Conservation (phyloP, 2,888 invertebrate species). For the Podabrus alpinus region DNA sequence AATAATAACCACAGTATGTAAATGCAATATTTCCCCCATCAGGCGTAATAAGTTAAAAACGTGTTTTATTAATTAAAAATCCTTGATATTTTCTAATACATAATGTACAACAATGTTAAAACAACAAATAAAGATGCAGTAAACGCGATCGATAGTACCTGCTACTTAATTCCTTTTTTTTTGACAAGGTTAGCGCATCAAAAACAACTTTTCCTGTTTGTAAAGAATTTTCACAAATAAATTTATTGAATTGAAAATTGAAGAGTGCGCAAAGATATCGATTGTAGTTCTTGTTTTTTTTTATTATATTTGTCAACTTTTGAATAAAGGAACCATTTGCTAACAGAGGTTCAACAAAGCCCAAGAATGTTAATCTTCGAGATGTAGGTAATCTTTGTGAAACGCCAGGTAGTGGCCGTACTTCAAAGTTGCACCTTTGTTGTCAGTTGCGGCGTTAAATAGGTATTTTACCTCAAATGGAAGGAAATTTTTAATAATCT, state of each 20-base stretch:
- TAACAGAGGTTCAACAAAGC: neutral
- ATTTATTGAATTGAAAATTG: neutral
- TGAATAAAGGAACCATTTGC: neutral
- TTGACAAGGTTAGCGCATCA: neutral
- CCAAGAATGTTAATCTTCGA: neutral
- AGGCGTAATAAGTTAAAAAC: neutral
- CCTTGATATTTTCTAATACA: neutral
- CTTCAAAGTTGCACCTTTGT: neutral
- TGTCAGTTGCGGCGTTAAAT: neutral
- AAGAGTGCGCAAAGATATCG: neutral
- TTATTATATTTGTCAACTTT: neutral
- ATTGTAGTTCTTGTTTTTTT: neutral
- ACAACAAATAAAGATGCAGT: neutral
- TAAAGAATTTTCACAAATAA: neutral
- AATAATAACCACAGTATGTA: neutral
- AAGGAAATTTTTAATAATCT: neutral
- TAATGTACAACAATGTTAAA: neutral
- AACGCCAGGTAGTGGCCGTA: neutral
- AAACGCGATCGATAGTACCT: neutral
- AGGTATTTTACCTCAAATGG: neutral
- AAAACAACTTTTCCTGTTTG: neutral
- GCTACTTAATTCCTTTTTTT: neutral
- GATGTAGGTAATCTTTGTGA: neutral
- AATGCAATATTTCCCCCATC: neutral
- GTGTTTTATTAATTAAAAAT: neutral